Evolutionary conservation across 92 coral and sea anemone species (phyloP).

Genomic region (Parazoanthus swiftii): DNA sequence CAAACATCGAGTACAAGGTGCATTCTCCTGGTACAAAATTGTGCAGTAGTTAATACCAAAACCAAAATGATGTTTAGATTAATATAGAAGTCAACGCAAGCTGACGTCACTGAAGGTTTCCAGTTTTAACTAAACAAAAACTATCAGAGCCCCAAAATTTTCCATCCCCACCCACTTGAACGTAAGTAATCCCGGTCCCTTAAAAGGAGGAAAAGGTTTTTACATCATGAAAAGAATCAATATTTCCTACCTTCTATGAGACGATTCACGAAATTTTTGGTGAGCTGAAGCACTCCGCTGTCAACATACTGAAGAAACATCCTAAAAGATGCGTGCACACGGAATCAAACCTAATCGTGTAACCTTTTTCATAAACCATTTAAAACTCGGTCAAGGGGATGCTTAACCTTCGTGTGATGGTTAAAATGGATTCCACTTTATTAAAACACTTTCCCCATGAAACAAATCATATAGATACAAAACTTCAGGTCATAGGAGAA

Average conservation of each 20-base stretch:
- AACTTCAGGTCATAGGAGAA: neutral
- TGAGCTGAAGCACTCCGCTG: slow-evolving; percentile 81
- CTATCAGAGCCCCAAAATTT: too few species aligned
- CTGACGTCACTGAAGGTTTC: too few species aligned
- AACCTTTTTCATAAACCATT: neutral
- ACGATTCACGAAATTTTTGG: slow-evolving; percentile 75
- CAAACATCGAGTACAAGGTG: neutral
- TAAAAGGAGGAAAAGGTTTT: too few species aligned
- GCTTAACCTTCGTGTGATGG: neutral
- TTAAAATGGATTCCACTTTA: neutral
- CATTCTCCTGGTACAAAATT: too few species aligned
- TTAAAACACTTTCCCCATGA: neutral
- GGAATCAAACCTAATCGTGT: neutral
- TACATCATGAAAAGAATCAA: neutral
- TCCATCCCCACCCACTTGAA: too few species aligned
- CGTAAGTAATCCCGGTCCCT: too few species aligned
- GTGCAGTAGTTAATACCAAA: too few species aligned
- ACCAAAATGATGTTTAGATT: too few species aligned
- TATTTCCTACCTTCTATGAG: slow-evolving; percentile 80
- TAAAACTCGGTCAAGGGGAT: neutral
- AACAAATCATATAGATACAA: too few species aligned
- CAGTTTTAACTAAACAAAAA: too few species aligned
- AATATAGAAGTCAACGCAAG: too few species aligned
- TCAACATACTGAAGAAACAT: slow-evolving; percentile 92
- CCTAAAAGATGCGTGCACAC: slow-evolving; percentile 34